Base-by-base conservation (phyloP, 2,113 vertebrate genomes). In the Chrysemys picta region DNA sequence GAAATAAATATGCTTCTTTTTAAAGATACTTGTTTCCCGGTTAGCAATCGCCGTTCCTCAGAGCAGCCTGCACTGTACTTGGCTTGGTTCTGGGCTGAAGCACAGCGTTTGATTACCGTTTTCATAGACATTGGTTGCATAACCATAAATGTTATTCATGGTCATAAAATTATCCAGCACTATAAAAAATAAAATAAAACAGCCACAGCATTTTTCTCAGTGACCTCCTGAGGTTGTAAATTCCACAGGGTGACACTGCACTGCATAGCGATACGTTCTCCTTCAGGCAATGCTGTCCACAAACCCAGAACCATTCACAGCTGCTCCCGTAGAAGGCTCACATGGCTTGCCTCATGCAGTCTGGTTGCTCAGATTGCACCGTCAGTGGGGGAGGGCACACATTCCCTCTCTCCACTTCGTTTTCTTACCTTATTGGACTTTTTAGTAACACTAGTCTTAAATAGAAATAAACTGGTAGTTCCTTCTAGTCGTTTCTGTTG, bases 31-130 rank as follows among this genome's bases (percentile, higher is more conserved):
- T 79, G 86, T 91, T 95, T 83, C 62, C n/a, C 50, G 27, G 14
- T 52, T 92, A 11, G 45, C 54, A 82, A 49, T 35, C 8, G 10
- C 56, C 54, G 88, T 87, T 91, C 89, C 5, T 11, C 83, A 79
- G 50, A 38, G 93, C 59, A 42, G 88, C 53, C 38, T 78, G 45
- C 54, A 35, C 22, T 84, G 31, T 54, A 56, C 13, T 1, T 65
- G 89, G 42, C 72, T 89, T 45, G 62, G 80, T 89, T 92, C 86
- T 96, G 90, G 88, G 89, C 90, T 96, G 65, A 72, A 89, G 85
- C 85, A 52, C 91, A 83, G 89, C 83, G 91, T 97, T 96, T 92
- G 88, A 96, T 96, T 96, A 93, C 35, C 65, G 88, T 12, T 93
- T 94, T 90, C 92, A 90, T 45, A 91, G 80, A n/a, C 25, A 0